Base-by-base conservation (phyloP, 2,797 vertebrate genomes). In the Psittacula derbiana region DNA sequence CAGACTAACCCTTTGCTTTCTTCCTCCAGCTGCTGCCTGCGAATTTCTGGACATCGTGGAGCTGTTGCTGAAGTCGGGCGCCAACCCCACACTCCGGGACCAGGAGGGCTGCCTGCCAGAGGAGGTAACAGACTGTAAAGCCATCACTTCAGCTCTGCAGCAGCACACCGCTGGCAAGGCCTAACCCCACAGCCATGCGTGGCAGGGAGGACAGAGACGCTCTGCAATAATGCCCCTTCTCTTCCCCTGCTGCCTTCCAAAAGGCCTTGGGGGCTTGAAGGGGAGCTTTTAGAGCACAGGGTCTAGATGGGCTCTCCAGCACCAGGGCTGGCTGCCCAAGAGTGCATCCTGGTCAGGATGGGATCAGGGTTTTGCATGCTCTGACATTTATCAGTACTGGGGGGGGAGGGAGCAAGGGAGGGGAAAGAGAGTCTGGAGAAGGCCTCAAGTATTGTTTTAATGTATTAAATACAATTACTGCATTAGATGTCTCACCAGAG, bases 21-120 rank as follows among this genome's bases (percentile, higher is more conserved):
- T 85, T 38, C 33, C 44, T 79, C 3, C 92, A 99, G 99, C 99
- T 8, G 99, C 99, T 1, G 99, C 99, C 21, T 99, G 99, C 2
- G 99, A 99, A 97, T 99, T 99, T 93, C 90, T 98, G 30, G 99
- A 99, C 88, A 98, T 99, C 7, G 99, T 99, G 95, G 98, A 99
- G 96, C 98, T 99, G 67, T 98, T 99, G 92, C 98, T 99, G 93
- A 98, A 98, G 76, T 97, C 98, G 0, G 99, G 99, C 31, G 99
- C 99, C 0, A 98, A 99, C 97, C 98, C 99, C 8, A 97, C 96
- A 10, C 98, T 99, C 91, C 99, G 98, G 95, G 99, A 99, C 97
- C 98, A 98, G 86, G 99, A 99, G 64, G 99, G 99, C 81, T 99
- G 98, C 83, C 98, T 99, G 69, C 99, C 99, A 0, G 98, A 99